These are phyloP conservation scores for Cryptomyrus ogoouensis DNA, from an alignment of 2,113 vertebrate genomes.

Conservation along the genomic window DNA sequence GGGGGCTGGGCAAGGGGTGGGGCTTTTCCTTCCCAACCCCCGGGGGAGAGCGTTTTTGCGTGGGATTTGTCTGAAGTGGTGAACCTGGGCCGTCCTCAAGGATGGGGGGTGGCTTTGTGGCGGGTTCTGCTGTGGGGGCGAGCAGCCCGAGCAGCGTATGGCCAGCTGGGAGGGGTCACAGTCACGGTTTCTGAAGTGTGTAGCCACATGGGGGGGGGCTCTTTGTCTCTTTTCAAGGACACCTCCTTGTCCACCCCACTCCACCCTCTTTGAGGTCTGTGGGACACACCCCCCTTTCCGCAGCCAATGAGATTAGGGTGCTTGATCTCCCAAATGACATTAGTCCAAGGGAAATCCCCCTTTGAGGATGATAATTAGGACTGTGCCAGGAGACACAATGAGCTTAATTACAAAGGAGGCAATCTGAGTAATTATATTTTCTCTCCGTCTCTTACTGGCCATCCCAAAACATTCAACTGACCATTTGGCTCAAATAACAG, in stretches of 20 bases:
- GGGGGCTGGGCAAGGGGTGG: background rate
- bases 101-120: background rate
- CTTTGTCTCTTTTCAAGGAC: background rate
- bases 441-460: background rate
- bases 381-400: slow-evolving; percentile 25
- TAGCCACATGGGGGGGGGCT: background rate
- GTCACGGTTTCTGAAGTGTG: background rate
- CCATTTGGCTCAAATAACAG: background rate
- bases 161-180: background rate
- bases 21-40: background rate
- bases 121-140: background rate
- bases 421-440: slow-evolving; percentile 38
- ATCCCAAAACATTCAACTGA: background rate
- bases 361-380: slow-evolving; percentile 39
- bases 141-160: background rate
- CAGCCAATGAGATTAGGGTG: slow-evolving; percentile 28
- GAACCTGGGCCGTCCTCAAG: background rate
- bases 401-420: slow-evolving; percentile 40
- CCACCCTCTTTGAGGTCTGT: slow-evolving; percentile 10
- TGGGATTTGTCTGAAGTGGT: background rate
- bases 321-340: slow-evolving; percentile 30
- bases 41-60: background rate
- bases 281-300: background rate
- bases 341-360: slow-evolving; percentile 33
- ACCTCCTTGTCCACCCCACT: background rate